phyloP scores from a whole-genome alignment of 2,113 vertebrate species.

The Lampris megalopsis region DNA sequence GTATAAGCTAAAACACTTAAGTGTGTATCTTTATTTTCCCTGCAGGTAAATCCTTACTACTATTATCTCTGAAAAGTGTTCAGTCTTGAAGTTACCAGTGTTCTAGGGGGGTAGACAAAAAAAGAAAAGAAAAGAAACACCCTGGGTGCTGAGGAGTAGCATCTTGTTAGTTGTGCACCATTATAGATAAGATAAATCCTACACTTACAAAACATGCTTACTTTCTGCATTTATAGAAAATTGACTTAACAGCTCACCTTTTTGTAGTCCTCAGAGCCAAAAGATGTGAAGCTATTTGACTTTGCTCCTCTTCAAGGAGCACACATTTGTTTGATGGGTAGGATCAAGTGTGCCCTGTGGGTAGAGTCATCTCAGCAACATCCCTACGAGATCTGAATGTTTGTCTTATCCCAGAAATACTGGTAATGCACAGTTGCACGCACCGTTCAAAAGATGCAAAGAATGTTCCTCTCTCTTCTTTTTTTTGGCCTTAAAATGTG shows the following conservation, averaged over 20 bases:
- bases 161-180: background rate
- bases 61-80: too few species aligned
- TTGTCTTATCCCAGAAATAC: conserved; percentile 56
- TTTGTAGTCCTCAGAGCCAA: conserved; percentile 56
- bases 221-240: conserved; percentile 47
- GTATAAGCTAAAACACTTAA: too few species aligned
- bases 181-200: conserved; percentile 29
- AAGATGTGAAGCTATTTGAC: conserved; percentile 64
- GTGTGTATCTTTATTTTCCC: too few species aligned
- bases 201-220: conserved; percentile 26
- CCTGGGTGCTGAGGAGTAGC: background rate
- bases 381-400: conserved; percentile 64
- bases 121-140: too few species aligned
- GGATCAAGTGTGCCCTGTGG: conserved; percentile 71
- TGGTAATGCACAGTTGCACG: conserved; percentile 52
- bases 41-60: too few species aligned
- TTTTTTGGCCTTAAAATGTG: conserved; percentile 65
- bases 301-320: conserved; percentile 64
- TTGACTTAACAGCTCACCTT: conserved; percentile 59
- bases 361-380: conserved; percentile 56
- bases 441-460: conserved; percentile 48
- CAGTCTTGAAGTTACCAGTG: too few species aligned
- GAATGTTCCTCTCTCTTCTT: background rate
- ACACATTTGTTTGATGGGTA: conserved; percentile 66
- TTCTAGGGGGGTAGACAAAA: too few species aligned